Evolutionary conservation across 2,888 invertebrate genomes (phyloP).

Genomic region (Tolmerus cingulatus): DNA sequence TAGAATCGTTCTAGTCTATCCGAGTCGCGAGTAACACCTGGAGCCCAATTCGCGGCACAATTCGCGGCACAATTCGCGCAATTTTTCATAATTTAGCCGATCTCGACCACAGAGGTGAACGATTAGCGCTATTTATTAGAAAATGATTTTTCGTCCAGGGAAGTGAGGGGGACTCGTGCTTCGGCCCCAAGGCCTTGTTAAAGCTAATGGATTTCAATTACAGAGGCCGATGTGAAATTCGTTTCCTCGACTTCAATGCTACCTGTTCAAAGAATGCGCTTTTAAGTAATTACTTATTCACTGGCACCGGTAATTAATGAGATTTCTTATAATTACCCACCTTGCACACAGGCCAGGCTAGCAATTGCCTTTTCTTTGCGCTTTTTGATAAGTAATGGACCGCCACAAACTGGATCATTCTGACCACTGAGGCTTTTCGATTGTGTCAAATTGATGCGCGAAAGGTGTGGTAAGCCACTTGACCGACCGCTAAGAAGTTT

Average conservation of each 20-base stretch:
- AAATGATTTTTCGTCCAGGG: conserved; percentile 2
- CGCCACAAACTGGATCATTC: background rate
- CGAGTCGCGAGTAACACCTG: conserved; percentile 2
- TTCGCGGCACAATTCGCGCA: background rate
- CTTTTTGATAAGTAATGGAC: background rate
- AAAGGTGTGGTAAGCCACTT: background rate
- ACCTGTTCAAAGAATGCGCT: conserved; percentile 32
- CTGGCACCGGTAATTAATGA: conserved; percentile 24
- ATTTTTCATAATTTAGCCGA: conserved; percentile 18
- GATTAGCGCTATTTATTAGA: conserved; percentile 25
- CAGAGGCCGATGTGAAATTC: conserved; percentile 40
- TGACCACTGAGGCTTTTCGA: background rate
- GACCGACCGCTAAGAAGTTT: background rate
- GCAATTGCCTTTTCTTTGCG: background rate
- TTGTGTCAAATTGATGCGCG: background rate
- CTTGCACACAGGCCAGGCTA: background rate
- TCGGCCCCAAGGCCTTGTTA: conserved; percentile 25
- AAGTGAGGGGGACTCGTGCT: conserved; percentile 10
- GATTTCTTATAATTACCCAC: conserved; percentile 35
- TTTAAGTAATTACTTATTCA: conserved; percentile 37
- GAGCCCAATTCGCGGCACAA: conserved; percentile 10
- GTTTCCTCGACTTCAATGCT: conserved; percentile 41
- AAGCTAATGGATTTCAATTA: conserved; percentile 40
- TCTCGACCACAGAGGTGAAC: background rate
- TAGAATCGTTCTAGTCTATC: background rate